Percentiles rank a stretch among this genome's conserved stretches.
Evolutionary conservation across 2,888 invertebrate species (phyloP).

Genomic region (Scelioninae gen. 1): DNA sequence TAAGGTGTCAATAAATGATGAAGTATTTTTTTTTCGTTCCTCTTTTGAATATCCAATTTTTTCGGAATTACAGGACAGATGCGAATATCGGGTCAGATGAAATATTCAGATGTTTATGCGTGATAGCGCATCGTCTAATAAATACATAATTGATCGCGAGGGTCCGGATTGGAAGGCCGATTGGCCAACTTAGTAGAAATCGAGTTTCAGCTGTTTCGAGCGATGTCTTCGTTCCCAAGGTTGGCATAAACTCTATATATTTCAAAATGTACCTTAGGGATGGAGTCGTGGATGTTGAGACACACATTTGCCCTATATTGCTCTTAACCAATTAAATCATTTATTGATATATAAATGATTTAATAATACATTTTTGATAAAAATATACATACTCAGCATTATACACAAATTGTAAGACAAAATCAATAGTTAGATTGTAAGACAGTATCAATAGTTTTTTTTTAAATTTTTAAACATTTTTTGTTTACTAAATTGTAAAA

Average conservation of each 20-base stretch:
- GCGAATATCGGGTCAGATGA: slow-evolving; percentile 17
- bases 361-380: too few species aligned
- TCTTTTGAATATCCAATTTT: too few species aligned
- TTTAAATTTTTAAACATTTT: too few species aligned
- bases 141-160: slow-evolving; percentile 38
- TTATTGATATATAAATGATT: not conserved
- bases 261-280: slow-evolving; percentile 35
- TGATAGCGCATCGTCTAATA: slow-evolving; percentile 26
- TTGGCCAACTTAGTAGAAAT: slow-evolving; percentile 35
- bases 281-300: slow-evolving; percentile 10
- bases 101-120: slow-evolving; percentile 39
- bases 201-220: slow-evolving; percentile 41
- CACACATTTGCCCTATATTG: slow-evolving; percentile 30
- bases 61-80: not conserved
- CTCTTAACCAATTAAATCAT: slow-evolving; percentile 13
- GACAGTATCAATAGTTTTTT: too few species aligned
- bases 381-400: too few species aligned
- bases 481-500: too few species aligned
- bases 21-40: too few species aligned
- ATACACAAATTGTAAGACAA: too few species aligned
- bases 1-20: too few species aligned
- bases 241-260: slow-evolving; percentile 28
- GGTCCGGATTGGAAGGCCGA: slow-evolving; percentile 28
- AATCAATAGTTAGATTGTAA: too few species aligned
- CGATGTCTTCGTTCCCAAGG: slow-evolving; percentile 35